Conservation (phyloP, 2,113 vertebrate species). For the Gopherus flavomarginatus region DNA sequence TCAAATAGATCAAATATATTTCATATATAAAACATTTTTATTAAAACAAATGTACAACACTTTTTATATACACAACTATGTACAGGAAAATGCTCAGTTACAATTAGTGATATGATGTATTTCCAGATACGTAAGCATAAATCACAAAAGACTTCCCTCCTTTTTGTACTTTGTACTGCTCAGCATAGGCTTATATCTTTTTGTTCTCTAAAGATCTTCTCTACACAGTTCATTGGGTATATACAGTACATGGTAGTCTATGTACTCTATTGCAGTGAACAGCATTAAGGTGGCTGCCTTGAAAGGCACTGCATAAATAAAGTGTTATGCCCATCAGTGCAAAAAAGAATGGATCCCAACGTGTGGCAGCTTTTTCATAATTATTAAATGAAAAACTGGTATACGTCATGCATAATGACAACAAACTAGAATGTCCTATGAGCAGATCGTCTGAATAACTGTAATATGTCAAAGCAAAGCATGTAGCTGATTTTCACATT, state of each 20-base stretch:
- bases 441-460: not conserved
- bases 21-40: constrained; percentile 75
- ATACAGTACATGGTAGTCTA: not conserved
- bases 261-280: not conserved
- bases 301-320: constrained; percentile 60
- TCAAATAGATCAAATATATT: constrained; percentile 38
- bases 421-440: constrained; percentile 33
- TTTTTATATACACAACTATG: constrained; percentile 77
- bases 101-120: constrained; percentile 56
- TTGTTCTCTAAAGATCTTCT: not conserved
- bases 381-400: accelerated
- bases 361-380: not conserved
- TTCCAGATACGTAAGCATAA: constrained; percentile 7
- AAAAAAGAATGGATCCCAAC: constrained; percentile 54
- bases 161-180: not conserved
- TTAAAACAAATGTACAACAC: constrained; percentile 77
- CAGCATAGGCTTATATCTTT: not conserved
- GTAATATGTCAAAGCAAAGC: constrained; percentile 17
- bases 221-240: not conserved
- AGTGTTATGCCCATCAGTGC: constrained; percentile 50
- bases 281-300: not conserved
- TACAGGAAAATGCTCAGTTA: constrained; percentile 45
- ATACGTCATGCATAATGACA: not conserved
- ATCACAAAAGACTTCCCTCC: not conserved
- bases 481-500: constrained; percentile 64